These are phyloP conservation scores for Nudaria mundana DNA, from an alignment of 2,888 invertebrate species.

Conservation along the genomic window DNA sequence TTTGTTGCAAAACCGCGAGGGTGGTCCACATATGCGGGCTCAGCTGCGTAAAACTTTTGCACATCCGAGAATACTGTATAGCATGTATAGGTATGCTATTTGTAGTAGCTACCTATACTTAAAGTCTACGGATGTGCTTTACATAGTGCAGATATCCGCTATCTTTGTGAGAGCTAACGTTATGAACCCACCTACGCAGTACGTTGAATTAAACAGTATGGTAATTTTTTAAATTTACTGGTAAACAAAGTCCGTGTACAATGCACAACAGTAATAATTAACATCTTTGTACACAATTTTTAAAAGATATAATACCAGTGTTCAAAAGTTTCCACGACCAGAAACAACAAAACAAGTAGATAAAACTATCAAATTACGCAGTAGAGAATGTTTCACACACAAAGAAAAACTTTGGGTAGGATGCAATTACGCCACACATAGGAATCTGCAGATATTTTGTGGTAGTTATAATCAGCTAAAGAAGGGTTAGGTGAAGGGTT, in stretches of 20 bases:
- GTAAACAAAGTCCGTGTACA: neutral
- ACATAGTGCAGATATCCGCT: conserved; percentile 53
- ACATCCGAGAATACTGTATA: conserved; percentile 40
- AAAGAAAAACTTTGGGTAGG: too few species aligned
- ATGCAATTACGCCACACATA: too few species aligned
- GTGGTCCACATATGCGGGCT: conserved; percentile 73
- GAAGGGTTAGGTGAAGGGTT: too few species aligned
- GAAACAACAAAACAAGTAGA: too few species aligned
- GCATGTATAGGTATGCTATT: conserved; percentile 19
- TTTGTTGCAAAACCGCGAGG: conserved; percentile 55
- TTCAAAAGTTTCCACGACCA: too few species aligned
- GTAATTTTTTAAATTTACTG: conserved; percentile 1
- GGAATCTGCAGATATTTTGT: too few species aligned
- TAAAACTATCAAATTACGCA: too few species aligned
- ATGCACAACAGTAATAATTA: neutral
- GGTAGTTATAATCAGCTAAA: too few species aligned
- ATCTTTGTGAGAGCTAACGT: conserved; percentile 23
- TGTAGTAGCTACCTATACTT: conserved; percentile 30
- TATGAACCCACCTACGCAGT: conserved; percentile 11
- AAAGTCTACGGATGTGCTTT: conserved; percentile 51
- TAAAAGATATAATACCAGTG: neutral
- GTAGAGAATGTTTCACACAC: too few species aligned
- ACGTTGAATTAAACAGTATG: conserved; percentile 7
- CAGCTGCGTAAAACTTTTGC: conserved; percentile 63
- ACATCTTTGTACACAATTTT: neutral